Base-by-base conservation (phyloP, 2,888 invertebrate species). In the Pocota personata region DNA sequence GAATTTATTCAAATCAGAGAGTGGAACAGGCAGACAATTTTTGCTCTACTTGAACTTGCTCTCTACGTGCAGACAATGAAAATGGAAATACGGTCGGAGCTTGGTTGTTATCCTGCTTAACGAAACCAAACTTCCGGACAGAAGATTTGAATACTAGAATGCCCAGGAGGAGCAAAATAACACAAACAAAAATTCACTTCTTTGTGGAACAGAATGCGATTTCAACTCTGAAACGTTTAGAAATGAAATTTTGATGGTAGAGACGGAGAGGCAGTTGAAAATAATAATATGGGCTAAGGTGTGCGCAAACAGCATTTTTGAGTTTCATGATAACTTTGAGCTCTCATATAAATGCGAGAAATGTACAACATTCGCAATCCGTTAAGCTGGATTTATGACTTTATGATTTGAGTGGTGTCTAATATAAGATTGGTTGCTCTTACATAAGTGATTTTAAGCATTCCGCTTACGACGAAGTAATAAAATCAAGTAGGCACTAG, bases 1-100 rank as follows among this genome's bases (percentile, higher is more conserved):
- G 43, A 58, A 58, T 67, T 78, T 71, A 80, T 71, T 84, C 58
- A 80, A 79, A 73, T 72, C 62, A 67, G n/a, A 50, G 27, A 24
- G 27, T 46, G 50, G 35, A 50, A 43, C 10, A 24, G 10, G 14
- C 64, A 71, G 52, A 55, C 37, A 46, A 40, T 16, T 30, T 77
- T 37, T 43, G 37, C 16, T 79, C 64, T 40, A 52, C 52, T 75
- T 60, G 76, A 69, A 76, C 69, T 76, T 72, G 46, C 16, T 12
- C 24, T 16, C 19, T 57, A 37, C 21, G 58, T 50, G 40, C 48
- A 64, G 57, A 79, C 79, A 84, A 79, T 84, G 62, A 40, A 73
- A 84, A 80, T 80, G 69, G 52, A 58, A 80, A 84, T 80, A 52
- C 30, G 66, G 75, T 50, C 27, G 57, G 50, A 35, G 69, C 32